Evolutionary conservation across 2,113 vertebrate genomes (phyloP), one percentile per base, ranked within the genome.

Genomic region (Columbina picui): DNA sequence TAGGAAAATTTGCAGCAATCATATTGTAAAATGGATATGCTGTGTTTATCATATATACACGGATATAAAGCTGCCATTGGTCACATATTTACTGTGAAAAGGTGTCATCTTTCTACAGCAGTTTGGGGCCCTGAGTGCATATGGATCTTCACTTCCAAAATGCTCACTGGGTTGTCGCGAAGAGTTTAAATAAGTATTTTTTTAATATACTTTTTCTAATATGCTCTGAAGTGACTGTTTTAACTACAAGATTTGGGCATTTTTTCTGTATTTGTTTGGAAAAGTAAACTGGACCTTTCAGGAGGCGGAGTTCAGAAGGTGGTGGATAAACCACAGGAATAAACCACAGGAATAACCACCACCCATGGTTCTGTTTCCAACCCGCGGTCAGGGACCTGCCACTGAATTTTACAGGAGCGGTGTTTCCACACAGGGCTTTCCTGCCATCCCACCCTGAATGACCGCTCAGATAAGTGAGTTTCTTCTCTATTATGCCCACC

Each of bases 401-500:
- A 1, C 34, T 73, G 32, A 68, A 43, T 73, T 88, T 56, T 38
- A 32, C 10, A 43, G 18, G 39, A 73, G 19, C 14, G 8, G 6
- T 16, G 21, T 47, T 60, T 57, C 49, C 23, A 39, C 2, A 1
- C 1, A 6, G 52, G 39, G 14, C 14, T 67, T 71, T 59, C 2
- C 1, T 12, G 10, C 7, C 30, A 12, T 50, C n/a, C 25, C 3
- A 63, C 70, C 32, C 20, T 60, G 39, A 73, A 7, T 10, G 21
- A 38, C 22, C 45, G 50, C 21, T 86, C 32, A 36, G 38, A 20
- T 4, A 18, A 75, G 21, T 29, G 15, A 34, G 2, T 26, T 57
- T 78, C 1, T 39, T 49, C n/a, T 59, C 23, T 57, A 0, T 17
- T 50, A 10, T 16, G 29, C 12, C 4, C 6, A 1, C 30, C 7